These are phyloP conservation scores for Eclectus roratus DNA, from an alignment of 2,113 vertebrate species.

Conservation along the genomic window DNA sequence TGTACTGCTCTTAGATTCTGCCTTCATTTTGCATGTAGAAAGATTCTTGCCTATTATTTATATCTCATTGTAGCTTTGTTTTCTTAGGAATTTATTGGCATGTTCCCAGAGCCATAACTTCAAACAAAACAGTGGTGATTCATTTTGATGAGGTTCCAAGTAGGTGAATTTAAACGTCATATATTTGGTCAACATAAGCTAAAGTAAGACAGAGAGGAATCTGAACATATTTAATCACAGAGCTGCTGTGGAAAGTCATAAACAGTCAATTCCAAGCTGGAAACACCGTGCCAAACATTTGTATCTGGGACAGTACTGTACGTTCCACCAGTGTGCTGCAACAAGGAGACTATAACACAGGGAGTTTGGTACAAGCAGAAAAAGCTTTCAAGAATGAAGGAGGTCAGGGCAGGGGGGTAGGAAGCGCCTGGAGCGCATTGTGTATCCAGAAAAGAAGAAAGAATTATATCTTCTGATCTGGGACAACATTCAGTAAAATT, in stretches of 20 bases:
- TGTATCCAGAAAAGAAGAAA: neutral
- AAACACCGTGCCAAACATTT: constrained; percentile 59
- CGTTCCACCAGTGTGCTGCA: constrained; percentile 44
- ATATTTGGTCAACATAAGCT: constrained; percentile 12
- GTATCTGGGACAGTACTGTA: constrained; percentile 46
- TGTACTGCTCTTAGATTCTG: neutral
- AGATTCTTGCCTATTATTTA: neutral
- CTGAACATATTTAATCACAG: constrained; percentile 33
- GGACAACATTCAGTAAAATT: neutral
- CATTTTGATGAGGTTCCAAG: constrained; percentile 24
- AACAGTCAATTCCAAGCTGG: constrained; percentile 31
- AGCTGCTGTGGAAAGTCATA: constrained; percentile 37
- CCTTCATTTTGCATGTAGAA: neutral
- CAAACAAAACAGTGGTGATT: neutral
- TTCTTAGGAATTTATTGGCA: neutral
- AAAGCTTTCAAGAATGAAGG: neutral
- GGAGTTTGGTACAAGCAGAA: neutral
- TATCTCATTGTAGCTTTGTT: neutral
- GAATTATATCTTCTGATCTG: neutral
- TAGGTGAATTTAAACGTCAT: constrained; percentile 24
- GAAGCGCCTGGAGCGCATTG: neutral
- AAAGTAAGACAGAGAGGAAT: constrained; percentile 19
- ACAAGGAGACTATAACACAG: neutral
- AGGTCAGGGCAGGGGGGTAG: neutral
- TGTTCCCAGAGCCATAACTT: neutral